Conservation (phyloP, 2,113 vertebrate species). For the rabbit (Oryctolagus cuniculus) region DNA sequence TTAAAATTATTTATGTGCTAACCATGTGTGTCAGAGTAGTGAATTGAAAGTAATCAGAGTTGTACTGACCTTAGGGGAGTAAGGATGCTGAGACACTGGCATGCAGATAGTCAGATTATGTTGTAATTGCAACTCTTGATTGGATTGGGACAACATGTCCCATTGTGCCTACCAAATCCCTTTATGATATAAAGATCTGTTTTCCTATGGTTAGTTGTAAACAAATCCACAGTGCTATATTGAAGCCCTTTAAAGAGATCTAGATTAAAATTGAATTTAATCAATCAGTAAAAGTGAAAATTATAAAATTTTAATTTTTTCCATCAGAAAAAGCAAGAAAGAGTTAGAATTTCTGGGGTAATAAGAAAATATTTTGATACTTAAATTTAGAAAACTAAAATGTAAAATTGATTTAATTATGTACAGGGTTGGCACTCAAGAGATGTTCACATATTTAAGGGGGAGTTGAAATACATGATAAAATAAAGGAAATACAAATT, state of each 20-base stretch:
- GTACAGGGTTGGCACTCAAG: not conserved
- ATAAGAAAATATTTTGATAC: not conserved
- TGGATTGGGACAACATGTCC: not conserved
- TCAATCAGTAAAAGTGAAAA: constrained; percentile 46
- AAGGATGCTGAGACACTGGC: not conserved
- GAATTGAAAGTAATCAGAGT: constrained; percentile 3
- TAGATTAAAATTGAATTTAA: constrained; percentile 61
- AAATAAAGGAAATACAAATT: not conserved
- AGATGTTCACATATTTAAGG: not conserved
- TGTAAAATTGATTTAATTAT: not conserved
- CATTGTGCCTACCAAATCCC: not conserved
- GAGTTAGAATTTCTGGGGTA: not conserved
- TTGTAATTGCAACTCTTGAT: constrained; percentile 43
- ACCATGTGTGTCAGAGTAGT: not conserved
- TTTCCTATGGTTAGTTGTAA: constrained; percentile 35
- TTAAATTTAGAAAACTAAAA: constrained; percentile 30
- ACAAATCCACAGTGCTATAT: not conserved
- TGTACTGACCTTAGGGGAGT: not conserved
- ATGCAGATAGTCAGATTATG: not conserved
- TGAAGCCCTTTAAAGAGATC: constrained; percentile 38
- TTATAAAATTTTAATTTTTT: constrained; percentile 38
- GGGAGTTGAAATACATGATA: not conserved
- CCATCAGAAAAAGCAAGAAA: not conserved
- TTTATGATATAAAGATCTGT: constrained; percentile 34
- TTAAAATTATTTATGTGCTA: constrained; percentile 27